Evolutionary conservation across 2,888 invertebrate genomes (phyloP).

Genomic region (Julus scanicus): DNA sequence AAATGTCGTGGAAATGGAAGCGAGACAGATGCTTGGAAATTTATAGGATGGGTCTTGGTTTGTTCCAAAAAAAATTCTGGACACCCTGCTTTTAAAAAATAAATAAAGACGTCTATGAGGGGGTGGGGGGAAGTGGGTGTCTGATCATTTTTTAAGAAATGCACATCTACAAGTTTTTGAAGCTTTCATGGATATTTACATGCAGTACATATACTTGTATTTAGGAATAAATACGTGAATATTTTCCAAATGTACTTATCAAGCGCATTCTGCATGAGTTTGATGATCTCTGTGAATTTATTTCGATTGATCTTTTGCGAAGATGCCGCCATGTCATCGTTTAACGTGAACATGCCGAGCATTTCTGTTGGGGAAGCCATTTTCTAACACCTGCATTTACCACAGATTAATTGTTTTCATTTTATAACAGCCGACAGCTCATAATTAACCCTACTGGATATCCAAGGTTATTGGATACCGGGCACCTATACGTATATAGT

Average conservation of each 20-base stretch:
- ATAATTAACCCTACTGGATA: constrained; percentile 27
- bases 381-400: constrained; percentile 33
- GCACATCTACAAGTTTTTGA: too few relatives aligned
- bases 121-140: too few relatives aligned
- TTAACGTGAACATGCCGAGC: constrained; percentile 19
- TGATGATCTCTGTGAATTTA: background rate
- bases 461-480: constrained; percentile 21
- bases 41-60: too few relatives aligned
- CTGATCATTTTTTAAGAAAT: too few relatives aligned
- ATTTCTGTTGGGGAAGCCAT: background rate
- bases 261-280: background rate
- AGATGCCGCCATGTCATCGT: constrained; percentile 12
- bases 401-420: constrained; percentile 6
- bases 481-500: background rate
- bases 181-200: background rate
- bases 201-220: background rate
- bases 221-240: constrained; percentile 16
- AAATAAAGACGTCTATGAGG: too few relatives aligned
- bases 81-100: too few relatives aligned
- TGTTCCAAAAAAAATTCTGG: too few relatives aligned
- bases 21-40: too few relatives aligned
- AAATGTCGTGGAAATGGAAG: too few relatives aligned
- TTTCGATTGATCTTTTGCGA: background rate
- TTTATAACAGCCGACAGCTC: background rate
- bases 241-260: background rate